Conservation (phyloP, 1,140 invertebrate species). For the Lepidostoma basale region DNA sequence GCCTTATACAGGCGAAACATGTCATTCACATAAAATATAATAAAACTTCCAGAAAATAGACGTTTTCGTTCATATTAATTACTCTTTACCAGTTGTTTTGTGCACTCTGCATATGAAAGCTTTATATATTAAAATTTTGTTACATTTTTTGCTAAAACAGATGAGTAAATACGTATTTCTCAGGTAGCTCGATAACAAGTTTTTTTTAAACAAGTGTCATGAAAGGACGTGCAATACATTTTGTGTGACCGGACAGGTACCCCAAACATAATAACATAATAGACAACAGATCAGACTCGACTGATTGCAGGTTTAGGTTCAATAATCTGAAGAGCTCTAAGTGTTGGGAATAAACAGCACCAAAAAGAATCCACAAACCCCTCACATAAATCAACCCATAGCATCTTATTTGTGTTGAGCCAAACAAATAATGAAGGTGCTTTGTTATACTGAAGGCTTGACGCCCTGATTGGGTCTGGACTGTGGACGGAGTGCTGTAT, state of each 20-base stretch:
- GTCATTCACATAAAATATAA: too few species aligned
- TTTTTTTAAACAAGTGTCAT: too few species aligned
- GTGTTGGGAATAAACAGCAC: constrained; percentile 17
- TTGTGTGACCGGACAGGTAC: background rate
- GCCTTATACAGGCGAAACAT: too few species aligned
- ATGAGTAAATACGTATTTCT: too few species aligned
- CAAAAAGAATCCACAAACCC: constrained; percentile 26
- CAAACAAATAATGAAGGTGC: constrained; percentile 44
- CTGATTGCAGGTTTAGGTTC: constrained; percentile 2
- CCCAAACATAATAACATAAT: background rate
- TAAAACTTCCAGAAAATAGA: too few species aligned
- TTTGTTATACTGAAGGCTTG: constrained; percentile 41
- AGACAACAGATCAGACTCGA: background rate
- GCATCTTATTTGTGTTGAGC: constrained; percentile 45
- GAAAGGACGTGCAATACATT: background rate
- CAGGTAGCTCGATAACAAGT: too few species aligned
- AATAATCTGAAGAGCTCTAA: constrained; percentile 1
- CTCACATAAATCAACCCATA: constrained; percentile 43
- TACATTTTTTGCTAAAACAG: too few species aligned
- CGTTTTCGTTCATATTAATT: too few species aligned
- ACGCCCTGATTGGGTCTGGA: constrained; percentile 38
- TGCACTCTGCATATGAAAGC: too few species aligned
- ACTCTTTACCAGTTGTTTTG: too few species aligned
- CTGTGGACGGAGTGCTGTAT: too few species aligned
- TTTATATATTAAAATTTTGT: too few species aligned